Base-by-base conservation (phyloP, 2,888 invertebrate genomes). In the Plusia festucae region DNA sequence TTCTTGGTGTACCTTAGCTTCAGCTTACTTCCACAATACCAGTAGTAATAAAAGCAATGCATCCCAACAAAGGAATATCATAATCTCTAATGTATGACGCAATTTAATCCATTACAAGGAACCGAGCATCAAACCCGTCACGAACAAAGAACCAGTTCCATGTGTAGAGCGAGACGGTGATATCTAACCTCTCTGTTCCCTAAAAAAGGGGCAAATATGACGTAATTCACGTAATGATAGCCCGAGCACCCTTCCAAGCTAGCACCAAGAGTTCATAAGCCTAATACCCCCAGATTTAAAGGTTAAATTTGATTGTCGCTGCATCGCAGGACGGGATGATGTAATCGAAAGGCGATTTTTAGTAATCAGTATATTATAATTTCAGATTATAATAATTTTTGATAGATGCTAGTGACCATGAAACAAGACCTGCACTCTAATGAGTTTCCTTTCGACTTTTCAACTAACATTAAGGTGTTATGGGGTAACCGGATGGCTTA, bases 191-290 rank as follows among this genome's bases (percentile, higher is more conserved):
- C 85, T 76, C 84, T 68, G 67, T 84, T 83, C 71, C 72, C 76
- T 76, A 78, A 87, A 87, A 85, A 85, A 88, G 90, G 91, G 92
- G 88, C 87, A 88, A 85, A 89, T 86, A 90, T 93, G 92, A 93
- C 91, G 92, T 91, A 91, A 91, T 88, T 40, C 40, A n/a, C 84
- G 46, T 18, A 49, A 49, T 49, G 18, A 87, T 86, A 87, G 83
- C 86, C 77, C 80, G 75, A 79, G 78, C 84, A 88, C 89, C 90
- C 91, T 84, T 87, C 83, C 83, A 67, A 20, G 61, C 56, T 65
- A 20, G 34, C 75, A 85, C 85, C 84, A 84, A 71, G 69, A 67
- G 62, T 60, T 49, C 40, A 32, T 79, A 53, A 55, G 70, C 82
- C 70, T 76, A 88, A 83, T 71, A 0, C 0, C 0, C 0, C 0